These are phyloP conservation scores for Drosophila melanosoma DNA, from an alignment of 2,888 invertebrate genomes.

Conservation along the genomic window DNA sequence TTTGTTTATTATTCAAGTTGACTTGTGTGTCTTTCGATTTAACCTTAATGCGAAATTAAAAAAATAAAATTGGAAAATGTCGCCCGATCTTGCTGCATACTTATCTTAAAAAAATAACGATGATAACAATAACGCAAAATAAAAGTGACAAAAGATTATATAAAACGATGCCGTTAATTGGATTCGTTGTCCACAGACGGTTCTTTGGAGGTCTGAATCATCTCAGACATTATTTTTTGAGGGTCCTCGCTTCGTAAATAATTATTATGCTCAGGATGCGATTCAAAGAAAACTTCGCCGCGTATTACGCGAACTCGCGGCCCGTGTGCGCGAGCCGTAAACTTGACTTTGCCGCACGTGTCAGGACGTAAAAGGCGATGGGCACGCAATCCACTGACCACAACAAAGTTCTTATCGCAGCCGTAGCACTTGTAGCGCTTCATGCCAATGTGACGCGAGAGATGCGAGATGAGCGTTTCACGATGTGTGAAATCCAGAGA, in stretches of 20 bases:
- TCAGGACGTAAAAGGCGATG: slow-evolving; percentile 80
- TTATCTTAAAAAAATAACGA: neutral
- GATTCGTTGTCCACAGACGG: neutral
- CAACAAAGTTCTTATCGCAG: slow-evolving; percentile 81
- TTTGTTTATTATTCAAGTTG: neutral
- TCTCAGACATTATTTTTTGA: slow-evolving; percentile 64
- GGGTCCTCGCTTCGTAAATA: slow-evolving; percentile 80
- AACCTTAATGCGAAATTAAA: neutral
- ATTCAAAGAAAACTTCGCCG: slow-evolving; percentile 82
- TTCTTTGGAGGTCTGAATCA: slow-evolving; percentile 25
- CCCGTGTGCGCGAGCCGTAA: slow-evolving; percentile 82
- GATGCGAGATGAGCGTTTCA: slow-evolving; percentile 83
- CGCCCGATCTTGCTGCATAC: neutral
- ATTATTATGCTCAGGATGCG: slow-evolving; percentile 81
- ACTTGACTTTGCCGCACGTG: slow-evolving; percentile 81
- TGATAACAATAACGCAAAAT: slow-evolving; percentile 7
- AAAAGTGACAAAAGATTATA: neutral
- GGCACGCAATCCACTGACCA: slow-evolving; percentile 82
- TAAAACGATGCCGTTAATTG: neutral
- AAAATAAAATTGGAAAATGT: neutral
- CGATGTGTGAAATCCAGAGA: slow-evolving; percentile 82
- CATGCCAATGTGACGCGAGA: slow-evolving; percentile 84
- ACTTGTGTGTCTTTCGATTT: neutral
- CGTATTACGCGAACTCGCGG: slow-evolving; percentile 83
- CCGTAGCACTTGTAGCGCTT: slow-evolving; percentile 84